These are phyloP conservation scores for Bombus sylvicola DNA, from an alignment of 1,140 invertebrate species.

Conservation along the genomic window DNA sequence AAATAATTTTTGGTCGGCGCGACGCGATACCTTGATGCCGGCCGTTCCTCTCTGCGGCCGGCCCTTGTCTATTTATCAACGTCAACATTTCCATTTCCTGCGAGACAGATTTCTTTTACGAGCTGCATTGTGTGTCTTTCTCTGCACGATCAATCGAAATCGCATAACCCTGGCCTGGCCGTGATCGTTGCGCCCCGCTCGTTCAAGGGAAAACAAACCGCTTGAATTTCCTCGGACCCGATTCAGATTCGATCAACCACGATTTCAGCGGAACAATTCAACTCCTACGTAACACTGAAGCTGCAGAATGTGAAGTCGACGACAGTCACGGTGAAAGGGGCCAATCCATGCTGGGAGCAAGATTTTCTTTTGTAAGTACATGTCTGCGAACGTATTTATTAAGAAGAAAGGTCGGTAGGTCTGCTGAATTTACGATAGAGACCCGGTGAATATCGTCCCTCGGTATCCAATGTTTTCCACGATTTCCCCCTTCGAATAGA, in stretches of 20 bases:
- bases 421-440: background rate
- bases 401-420: background rate
- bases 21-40: background rate
- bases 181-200: background rate
- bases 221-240: background rate
- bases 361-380: constrained; percentile 98
- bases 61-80: constrained; percentile 21
- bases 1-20: constrained; percentile 28
- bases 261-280: constrained; percentile 90
- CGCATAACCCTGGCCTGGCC: background rate
- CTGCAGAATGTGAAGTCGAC: constrained; percentile 99
- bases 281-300: constrained; percentile 97
- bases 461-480: background rate
- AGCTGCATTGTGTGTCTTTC: background rate
- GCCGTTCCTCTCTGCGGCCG: background rate
- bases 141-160: constrained; percentile 14
- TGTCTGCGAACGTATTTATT: background rate
- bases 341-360: constrained; percentile 98
- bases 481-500: background rate
- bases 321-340: constrained; percentile 97
- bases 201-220: background rate
- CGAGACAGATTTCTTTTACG: constrained; percentile 34
- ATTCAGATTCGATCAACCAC: constrained; percentile 24
- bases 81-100: constrained; percentile 34
- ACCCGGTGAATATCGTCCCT: background rate